Percentiles rank a stretch among this genome's conserved stretches.
Conservation (phyloP, 2,113 vertebrate species). For the Dolichallabes microphthalmus region DNA sequence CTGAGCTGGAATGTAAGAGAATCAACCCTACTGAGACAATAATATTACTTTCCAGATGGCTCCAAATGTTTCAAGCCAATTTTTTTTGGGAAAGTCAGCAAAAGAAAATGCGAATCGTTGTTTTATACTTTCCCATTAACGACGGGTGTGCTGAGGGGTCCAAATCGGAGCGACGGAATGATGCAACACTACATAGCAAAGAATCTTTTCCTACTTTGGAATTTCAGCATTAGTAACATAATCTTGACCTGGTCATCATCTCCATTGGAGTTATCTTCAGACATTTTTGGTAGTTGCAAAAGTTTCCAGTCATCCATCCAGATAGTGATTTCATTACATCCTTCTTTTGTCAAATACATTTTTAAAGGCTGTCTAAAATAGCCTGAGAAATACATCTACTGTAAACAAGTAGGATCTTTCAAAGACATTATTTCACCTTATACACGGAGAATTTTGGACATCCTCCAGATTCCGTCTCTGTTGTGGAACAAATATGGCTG, state of each 20-base stretch:
- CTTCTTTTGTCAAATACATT: too few relatives aligned
- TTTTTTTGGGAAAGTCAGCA: conserved; percentile 2
- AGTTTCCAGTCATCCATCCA: too few relatives aligned
- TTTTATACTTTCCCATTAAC: not conserved
- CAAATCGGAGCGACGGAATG: not conserved
- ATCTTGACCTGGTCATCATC: not conserved
- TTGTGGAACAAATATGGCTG: conserved; percentile 32
- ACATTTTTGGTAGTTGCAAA: too few relatives aligned
- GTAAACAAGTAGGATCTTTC: too few relatives aligned
- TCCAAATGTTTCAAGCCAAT: conserved; percentile 1
- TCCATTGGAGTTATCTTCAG: not conserved
- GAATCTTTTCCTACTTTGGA: not conserved
- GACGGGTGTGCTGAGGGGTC: not conserved
- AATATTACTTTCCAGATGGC: not conserved
- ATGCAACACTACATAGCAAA: not conserved
- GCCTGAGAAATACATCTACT: too few relatives aligned
- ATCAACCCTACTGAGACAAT: not conserved
- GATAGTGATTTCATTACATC: too few relatives aligned
- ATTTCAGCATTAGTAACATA: not conserved
- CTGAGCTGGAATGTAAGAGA: conserved; percentile 18
- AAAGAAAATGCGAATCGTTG: not conserved
- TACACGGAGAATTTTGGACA: too few relatives aligned
- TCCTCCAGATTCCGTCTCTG: not conserved
- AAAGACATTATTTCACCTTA: too few relatives aligned
- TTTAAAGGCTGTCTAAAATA: too few relatives aligned